phyloP scores from a whole-genome alignment of 2,888 invertebrate species.

The Dorcus parallelipipedus region DNA sequence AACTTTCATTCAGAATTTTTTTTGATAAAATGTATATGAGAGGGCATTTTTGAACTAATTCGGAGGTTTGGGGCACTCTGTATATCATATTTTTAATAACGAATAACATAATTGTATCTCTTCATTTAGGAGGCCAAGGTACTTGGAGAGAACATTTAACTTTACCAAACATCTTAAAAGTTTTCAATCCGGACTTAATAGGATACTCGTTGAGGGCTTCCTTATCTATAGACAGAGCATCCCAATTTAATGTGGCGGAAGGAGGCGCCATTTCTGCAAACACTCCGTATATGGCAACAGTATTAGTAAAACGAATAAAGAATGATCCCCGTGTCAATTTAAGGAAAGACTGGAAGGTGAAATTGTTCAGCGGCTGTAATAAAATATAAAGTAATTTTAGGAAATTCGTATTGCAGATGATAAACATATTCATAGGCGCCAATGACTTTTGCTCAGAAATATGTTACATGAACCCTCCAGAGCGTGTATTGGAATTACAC shows the following conservation, averaged over 20 bases:
- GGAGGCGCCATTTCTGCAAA: constrained; percentile 57
- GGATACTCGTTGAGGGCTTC: constrained; percentile 59
- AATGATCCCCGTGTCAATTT: constrained; percentile 55
- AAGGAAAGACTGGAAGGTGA: constrained; percentile 60
- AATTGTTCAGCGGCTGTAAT: not conserved
- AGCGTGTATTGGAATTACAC: constrained; percentile 49
- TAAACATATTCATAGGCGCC: constrained; percentile 58
- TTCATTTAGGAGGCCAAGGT: constrained; percentile 50
- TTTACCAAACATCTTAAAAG: constrained; percentile 59
- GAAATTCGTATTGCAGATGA: constrained; percentile 45
- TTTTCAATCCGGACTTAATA: constrained; percentile 61
- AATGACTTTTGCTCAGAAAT: constrained; percentile 62
- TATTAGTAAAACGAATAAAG: constrained; percentile 54
- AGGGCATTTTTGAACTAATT: too few species aligned
- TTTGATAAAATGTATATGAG: too few species aligned
- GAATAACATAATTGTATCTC: not conserved
- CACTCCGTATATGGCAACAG: constrained; percentile 56
- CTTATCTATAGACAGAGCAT: constrained; percentile 44
- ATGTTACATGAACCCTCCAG: constrained; percentile 50
- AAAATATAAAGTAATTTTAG: not conserved
- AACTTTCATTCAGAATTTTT: too few species aligned
- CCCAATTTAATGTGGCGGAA: constrained; percentile 61
- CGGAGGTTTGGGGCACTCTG: too few species aligned
- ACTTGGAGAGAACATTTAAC: constrained; percentile 56
- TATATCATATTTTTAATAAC: too few species aligned